Percentiles rank a stretch among this genome's conserved stretches.
These are phyloP conservation scores for Parotocinclus haroldoi DNA, from an alignment of 2,797 vertebrate species.

Conservation along the genomic window DNA sequence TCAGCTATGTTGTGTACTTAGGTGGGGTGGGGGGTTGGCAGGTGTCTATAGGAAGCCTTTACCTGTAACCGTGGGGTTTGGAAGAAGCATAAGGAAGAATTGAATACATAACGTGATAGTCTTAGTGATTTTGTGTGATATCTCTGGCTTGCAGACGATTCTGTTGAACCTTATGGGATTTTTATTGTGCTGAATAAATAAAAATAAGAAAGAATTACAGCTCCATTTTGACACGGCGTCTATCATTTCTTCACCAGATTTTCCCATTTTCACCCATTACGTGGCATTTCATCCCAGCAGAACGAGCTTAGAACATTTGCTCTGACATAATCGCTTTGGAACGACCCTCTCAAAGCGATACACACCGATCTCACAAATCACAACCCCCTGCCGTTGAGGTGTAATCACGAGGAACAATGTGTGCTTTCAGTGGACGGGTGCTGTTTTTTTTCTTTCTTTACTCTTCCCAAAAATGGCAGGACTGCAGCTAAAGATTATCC, in stretches of 20 bases:
- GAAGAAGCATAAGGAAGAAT: too few relatives aligned
- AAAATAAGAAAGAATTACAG: too few relatives aligned
- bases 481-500: conserved; percentile 27
- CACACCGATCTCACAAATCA: conserved; percentile 3
- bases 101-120: too few relatives aligned
- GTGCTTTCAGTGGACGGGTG: conserved; percentile 4
- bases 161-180: too few relatives aligned
- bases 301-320: neutral
- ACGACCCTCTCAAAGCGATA: conserved; percentile 6
- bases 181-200: too few relatives aligned
- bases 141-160: too few relatives aligned
- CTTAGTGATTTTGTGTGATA: too few relatives aligned
- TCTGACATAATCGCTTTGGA: neutral
- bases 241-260: neutral
- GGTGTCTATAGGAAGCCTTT: too few relatives aligned
- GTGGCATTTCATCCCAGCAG: neutral
- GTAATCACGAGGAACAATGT: conserved; percentile 20
- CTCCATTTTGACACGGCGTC: too few relatives aligned
- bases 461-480: conserved; percentile 16
- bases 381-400: conserved; percentile 9
- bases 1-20: too few relatives aligned
- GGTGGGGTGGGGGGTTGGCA: too few relatives aligned
- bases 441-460: conserved; percentile 7
- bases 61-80: too few relatives aligned
- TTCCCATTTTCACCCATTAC: neutral